Evolutionary conservation across 2,888 invertebrate genomes (phyloP), one percentile per base, ranked within the genome.

Genomic region (Bombylius major): DNA sequence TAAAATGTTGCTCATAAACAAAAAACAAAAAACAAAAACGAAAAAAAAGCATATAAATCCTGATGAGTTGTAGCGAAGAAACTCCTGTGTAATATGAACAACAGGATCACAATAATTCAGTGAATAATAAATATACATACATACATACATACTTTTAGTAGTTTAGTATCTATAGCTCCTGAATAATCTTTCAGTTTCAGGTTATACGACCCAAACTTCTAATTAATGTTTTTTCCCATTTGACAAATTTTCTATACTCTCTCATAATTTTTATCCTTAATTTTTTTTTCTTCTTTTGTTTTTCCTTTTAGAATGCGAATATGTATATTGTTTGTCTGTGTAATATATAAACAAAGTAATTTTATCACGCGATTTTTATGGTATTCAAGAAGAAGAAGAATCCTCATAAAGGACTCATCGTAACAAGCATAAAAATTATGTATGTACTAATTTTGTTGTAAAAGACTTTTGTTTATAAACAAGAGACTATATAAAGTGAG

Each of bases 221-320:
- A 64, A 63, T 64, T 64, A 64, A 64, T 64, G 64, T 64, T 64
- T 23, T 23, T 64, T 63, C 62, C 62, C 63, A 64, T 64, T 64
- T 64, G 64, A 64, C 62, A 64, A 63, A 64, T 64, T 64, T 59
- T 58, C 60, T 58, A 14, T 48, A 47, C 39, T 11, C 11, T 42
- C 39, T 42, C 39, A 42, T 11, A 11, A 11, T 42, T 51, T 42
- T 44, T 47, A 14, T n/a, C 48, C 13, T 11, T 42, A 11, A 5
- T 42, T 42, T 36, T 8, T 36, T 36, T 36, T 36, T 36, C 9
- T 36, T 36, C 9, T 36, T 36, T 36, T 36, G 1, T 36, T 36
- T 8, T 9, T 8, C 1, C 4, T 9, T 8, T 36, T 36, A 6
- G 9, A 8, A 8, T 1, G 1, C 36, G 6, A 8, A 8, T 46